Evolutionary conservation across 2,113 vertebrate species (phyloP).

Genomic region (Butorides virescens): DNA sequence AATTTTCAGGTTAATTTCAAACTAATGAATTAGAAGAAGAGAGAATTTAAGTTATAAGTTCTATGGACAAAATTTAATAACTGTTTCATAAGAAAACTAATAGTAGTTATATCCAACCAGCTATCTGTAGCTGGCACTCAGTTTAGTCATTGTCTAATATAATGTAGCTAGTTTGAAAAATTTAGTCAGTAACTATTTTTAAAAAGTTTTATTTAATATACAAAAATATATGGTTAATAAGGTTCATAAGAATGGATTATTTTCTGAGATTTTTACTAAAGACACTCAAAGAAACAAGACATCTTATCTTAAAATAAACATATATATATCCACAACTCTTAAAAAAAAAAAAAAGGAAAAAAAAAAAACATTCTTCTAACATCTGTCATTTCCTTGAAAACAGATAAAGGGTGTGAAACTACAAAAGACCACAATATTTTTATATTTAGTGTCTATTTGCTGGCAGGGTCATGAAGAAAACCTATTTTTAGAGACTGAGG

Average conservation of each 20-base stretch:
- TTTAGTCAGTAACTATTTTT: neutral
- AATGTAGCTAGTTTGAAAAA: neutral
- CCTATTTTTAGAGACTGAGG: neutral
- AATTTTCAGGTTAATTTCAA: neutral
- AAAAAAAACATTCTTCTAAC: neutral
- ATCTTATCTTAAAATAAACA: neutral
- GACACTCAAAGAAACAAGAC: neutral
- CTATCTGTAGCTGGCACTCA: neutral
- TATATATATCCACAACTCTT: neutral
- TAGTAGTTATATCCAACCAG: neutral
- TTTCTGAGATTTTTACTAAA: neutral
- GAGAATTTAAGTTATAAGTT: neutral
- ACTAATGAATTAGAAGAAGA: neutral
- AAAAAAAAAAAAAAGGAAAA: too few species aligned
- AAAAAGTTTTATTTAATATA: neutral
- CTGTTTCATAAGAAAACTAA: neutral
- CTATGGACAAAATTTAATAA: neutral
- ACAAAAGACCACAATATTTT: neutral
- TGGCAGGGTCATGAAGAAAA: neutral
- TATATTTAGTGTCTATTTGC: neutral
- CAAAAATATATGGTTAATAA: neutral
- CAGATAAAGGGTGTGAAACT: neutral
- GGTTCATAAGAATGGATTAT: neutral
- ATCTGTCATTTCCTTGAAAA: neutral
- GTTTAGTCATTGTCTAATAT: neutral